A percentile compares a stretch with the other conserved stretches of the same genome.
These are phyloP conservation scores for Meliscaeva auricollis DNA, from an alignment of 2,888 invertebrate genomes.

Conservation along the genomic window DNA sequence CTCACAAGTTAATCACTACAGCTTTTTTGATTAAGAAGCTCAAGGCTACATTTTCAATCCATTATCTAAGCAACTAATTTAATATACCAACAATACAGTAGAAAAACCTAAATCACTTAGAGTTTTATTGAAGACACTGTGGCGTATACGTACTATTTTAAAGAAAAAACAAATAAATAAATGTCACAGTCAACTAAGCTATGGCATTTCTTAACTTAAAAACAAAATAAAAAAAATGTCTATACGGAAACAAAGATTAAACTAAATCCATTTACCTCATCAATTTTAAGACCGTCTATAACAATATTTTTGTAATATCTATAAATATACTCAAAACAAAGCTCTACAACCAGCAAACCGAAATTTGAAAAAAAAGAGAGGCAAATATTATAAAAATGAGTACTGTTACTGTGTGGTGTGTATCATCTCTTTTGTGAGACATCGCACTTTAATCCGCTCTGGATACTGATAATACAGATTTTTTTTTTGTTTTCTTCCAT, in stretches of 20 bases:
- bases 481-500: conserved; percentile 5
- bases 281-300: not conserved
- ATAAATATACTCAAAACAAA: not conserved
- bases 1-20: too few species aligned
- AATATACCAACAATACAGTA: too few species aligned
- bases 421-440: conserved; percentile 36
- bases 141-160: conserved; percentile 26
- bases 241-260: not conserved
- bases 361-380: not conserved
- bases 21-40: too few species aligned
- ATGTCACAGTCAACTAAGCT: not conserved
- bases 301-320: too few species aligned
- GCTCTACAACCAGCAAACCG: not conserved
- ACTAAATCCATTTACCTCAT: not conserved
- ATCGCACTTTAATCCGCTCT: conserved; percentile 26
- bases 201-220: not conserved
- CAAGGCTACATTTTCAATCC: too few species aligned
- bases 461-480: conserved; percentile 37
- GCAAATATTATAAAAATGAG: not conserved
- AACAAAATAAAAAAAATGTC: not conserved
- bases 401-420: not conserved
- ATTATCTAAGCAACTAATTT: too few species aligned
- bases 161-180: too few species aligned
- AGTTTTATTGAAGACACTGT: not conserved
- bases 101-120: too few species aligned